Evolutionary conservation across 2,797 vertebrate species (phyloP).

Genomic region (Hyperoplus immaculatus): DNA sequence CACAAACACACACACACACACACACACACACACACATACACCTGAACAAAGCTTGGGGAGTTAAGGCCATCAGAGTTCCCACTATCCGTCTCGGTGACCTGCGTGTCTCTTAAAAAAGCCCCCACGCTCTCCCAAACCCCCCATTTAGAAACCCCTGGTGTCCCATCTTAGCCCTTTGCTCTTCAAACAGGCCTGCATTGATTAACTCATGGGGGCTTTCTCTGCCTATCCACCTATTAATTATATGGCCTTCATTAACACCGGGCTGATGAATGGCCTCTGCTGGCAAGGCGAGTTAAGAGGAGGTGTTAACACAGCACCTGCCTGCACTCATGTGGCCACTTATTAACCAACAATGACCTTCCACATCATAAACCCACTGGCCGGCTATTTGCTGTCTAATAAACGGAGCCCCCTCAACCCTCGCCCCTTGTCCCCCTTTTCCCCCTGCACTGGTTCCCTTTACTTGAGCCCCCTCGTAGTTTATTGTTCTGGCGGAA

Average conservation of each 20-base stretch:
- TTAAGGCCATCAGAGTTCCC: conserved; percentile 56
- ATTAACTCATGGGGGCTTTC: conserved; percentile 81
- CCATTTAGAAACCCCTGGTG: conserved; percentile 53
- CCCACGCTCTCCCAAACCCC: conserved; percentile 50
- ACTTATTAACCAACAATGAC: conserved; percentile 92
- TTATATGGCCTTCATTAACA: conserved; percentile 87
- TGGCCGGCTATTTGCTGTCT: conserved; percentile 87
- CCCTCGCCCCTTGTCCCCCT: conserved; percentile 30
- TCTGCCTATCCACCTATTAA: conserved; percentile 85
- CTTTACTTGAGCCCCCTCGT: conserved; percentile 74
- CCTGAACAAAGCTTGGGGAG: conserved; percentile 51
- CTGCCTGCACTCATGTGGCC: conserved; percentile 88
- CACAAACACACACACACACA: no score
- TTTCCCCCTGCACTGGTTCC: conserved; percentile 50
- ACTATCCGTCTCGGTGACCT: conserved; percentile 47
- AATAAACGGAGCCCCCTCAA: conserved; percentile 84
- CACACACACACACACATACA: neutral
- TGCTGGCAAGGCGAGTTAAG: conserved; percentile 83
- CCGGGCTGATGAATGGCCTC: conserved; percentile 85
- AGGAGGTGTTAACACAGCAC: conserved; percentile 90
- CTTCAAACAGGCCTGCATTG: conserved; percentile 85
- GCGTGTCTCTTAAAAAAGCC: conserved; percentile 57
- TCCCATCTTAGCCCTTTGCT: conserved; percentile 73
- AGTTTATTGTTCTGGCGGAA: conserved; percentile 84
- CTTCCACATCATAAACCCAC: conserved; percentile 89